Percentiles rank a stretch among this genome's conserved stretches.
Conservation (phyloP, 2,888 invertebrate species). For the Hyposoter didymator region DNA sequence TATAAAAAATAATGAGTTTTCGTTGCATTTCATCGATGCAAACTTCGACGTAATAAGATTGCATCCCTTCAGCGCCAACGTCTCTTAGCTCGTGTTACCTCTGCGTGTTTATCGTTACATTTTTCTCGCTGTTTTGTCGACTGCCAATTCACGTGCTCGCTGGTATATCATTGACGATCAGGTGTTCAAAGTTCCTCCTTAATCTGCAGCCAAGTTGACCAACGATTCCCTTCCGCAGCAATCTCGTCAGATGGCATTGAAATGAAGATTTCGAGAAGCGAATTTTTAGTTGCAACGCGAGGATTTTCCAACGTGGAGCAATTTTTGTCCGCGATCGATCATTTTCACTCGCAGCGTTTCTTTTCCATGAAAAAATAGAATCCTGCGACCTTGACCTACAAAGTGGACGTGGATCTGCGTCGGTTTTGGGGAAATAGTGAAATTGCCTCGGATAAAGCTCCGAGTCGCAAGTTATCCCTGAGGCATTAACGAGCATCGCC, state of each 20-base stretch:
- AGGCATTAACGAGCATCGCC: constrained; percentile 83
- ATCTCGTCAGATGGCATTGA: constrained; percentile 18
- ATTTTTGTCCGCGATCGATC: neutral
- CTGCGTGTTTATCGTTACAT: no score
- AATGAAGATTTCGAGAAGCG: neutral
- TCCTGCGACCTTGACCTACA: neutral
- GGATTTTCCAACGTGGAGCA: neutral
- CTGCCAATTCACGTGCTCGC: neutral
- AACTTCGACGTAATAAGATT: no score
- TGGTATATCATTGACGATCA: neutral
- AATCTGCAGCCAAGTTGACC: neutral
- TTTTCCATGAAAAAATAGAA: neutral
- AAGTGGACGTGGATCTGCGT: no score
- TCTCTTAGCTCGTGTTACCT: no score
- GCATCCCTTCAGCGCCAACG: no score
- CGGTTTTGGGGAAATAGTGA: neutral
- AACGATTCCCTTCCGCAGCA: neutral
- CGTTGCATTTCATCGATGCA: no score
- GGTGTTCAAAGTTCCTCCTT: neutral
- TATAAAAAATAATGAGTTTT: no score
- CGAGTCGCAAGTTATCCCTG: constrained; percentile 72
- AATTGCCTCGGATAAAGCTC: constrained; percentile 32
- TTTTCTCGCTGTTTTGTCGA: neutral
- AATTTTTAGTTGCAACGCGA: neutral
- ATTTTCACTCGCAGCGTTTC: neutral